Base-by-base conservation (phyloP, 2,888 invertebrate species). In the Herminia tarsipennalis region DNA sequence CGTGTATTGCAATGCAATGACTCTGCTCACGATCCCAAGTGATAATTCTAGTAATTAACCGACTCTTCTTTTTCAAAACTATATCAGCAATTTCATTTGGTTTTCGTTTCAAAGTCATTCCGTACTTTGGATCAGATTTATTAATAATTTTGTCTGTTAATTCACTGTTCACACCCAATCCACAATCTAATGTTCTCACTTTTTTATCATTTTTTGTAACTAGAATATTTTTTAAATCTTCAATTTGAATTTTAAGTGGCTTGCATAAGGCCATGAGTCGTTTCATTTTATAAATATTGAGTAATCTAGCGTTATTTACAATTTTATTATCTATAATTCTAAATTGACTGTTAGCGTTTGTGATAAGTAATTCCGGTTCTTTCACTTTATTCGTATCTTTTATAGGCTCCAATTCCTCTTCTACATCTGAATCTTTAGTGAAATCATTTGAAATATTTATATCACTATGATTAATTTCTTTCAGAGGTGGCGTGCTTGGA, bases 221-320 rank as follows among this genome's bases (percentile, higher is more conserved):
- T 5, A 4, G n/a, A n/a, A n/a, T 12, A 24, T 35, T 4, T 27
- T 44, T 38, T 5, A 42, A 22, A 22, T 57, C 50, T 29, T 27
- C 10, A 24, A 57, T 34, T n/a, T 41, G 28, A 8, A 55, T 16
- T 49, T 13, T 49, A n/a, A 55, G 32, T 2, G 57, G 57, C 33
- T 33, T 60, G 16, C 57, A 57, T 10, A 30, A n/a, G 0, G 28
- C 12, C 14, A 56, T 13, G 0, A 38, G n/a, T 13, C 8, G 12
- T 20, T 10, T n/a, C n/a, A n/a, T n/a, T n/a, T n/a, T n/a, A n/a
- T n/a, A n/a, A n/a, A n/a, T n/a, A n/a, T n/a, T n/a, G n/a, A n/a
- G n/a, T n/a, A n/a, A n/a, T n/a, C n/a, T 9, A 3, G 32, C 14
- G 12, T 32, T 34, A 5, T 14, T 1, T 36, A 18, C 6, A 38